These are phyloP conservation scores for Azemiops feae DNA, from an alignment of 2,113 vertebrate species.

Conservation along the genomic window DNA sequence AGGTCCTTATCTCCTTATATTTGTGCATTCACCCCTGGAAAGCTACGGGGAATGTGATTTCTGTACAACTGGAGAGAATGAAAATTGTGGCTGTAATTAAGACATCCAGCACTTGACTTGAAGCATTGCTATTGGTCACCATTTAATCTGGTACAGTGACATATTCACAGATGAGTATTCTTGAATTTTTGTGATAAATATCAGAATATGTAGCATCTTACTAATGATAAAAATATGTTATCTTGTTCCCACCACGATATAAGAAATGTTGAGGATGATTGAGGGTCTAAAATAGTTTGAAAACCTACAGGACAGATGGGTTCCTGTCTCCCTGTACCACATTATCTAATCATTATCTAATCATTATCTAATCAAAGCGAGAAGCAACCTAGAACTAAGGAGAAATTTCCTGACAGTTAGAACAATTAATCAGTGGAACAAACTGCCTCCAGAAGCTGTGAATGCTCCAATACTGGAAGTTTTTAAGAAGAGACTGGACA, in stretches of 20 bases:
- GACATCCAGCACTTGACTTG: background rate
- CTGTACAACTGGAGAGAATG: background rate
- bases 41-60: background rate
- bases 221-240: background rate
- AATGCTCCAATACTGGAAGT: too few species aligned
- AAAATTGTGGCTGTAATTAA: background rate
- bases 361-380: background rate
- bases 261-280: background rate
- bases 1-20: background rate
- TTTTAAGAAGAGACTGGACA: too few species aligned
- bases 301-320: fast-evolving
- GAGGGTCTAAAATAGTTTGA: background rate
- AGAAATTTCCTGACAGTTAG: too few species aligned
- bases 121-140: background rate
- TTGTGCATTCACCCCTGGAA: background rate
- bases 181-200: background rate
- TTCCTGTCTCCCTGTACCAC: background rate
- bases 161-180: background rate
- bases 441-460: too few species aligned
- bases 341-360: background rate
- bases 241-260: background rate
- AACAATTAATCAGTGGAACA: too few species aligned
- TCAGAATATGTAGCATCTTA: background rate
- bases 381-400: background rate
- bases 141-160: background rate